Percentiles rank a stretch among this genome's conserved stretches.
phyloP scores from a whole-genome alignment of 23 tunicate genomes.

The Ascidia mentula region DNA sequence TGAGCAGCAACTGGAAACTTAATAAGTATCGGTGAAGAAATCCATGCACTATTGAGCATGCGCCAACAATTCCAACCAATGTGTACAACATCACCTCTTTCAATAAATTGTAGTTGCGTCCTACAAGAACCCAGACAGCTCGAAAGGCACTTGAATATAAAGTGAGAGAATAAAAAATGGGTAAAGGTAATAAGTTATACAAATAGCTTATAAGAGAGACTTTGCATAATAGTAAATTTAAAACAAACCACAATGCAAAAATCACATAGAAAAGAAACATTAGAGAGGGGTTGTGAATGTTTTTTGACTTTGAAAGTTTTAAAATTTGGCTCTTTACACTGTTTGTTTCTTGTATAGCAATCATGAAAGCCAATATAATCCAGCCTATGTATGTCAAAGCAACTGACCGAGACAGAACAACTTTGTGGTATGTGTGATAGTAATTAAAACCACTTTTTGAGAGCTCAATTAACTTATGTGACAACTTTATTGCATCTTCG shows the following conservation, averaged over 20 bases:
- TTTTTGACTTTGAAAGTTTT: neutral
- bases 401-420: conserved; percentile 22
- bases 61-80: conserved; percentile 18
- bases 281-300: neutral
- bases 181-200: conserved; percentile 49
- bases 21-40: conserved; percentile 52
- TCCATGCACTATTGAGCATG: conserved; percentile 42
- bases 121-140: neutral
- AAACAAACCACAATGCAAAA: neutral
- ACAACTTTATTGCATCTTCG: conserved; percentile 5
- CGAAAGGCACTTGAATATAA: conserved; percentile 9
- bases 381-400: conserved; percentile 35
- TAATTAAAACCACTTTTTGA: conserved; percentile 54
- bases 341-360: conserved; percentile 1
- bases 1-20: conserved; percentile 32
- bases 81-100: conserved; percentile 27
- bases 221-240: conserved; percentile 8
- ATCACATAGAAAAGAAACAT: neutral
- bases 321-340: conserved; percentile 13
- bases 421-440: conserved; percentile 56
- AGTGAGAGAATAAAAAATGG: conserved; percentile 49
- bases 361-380: conserved; percentile 22
- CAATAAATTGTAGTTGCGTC: neutral
- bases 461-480: conserved; percentile 28
- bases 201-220: conserved; percentile 35